Percentiles rank a stretch among this genome's conserved stretches.
Evolutionary conservation across 2,113 vertebrate species (phyloP).

Genomic region (Ciconia boyciana): DNA sequence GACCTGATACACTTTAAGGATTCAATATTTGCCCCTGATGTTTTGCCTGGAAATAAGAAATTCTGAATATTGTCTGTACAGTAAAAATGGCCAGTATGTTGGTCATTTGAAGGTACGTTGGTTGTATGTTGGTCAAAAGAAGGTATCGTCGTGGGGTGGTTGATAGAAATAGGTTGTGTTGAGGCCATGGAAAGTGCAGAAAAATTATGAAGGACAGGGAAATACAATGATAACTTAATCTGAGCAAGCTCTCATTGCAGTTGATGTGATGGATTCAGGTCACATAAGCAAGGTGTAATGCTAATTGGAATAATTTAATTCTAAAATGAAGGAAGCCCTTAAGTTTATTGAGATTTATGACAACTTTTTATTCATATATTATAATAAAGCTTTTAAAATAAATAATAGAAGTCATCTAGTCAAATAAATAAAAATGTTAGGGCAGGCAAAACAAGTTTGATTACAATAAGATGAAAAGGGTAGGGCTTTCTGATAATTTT

Average conservation of each 20-base stretch:
- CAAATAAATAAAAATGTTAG: background rate
- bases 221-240: slow-evolving; percentile 14
- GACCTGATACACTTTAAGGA: background rate
- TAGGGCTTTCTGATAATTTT: background rate
- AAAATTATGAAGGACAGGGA: background rate
- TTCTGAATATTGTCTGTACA: background rate
- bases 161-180: background rate
- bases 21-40: background rate
- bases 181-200: background rate
- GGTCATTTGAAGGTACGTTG: no score
- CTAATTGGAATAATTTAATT: background rate
- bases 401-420: background rate
- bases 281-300: slow-evolving; percentile 21
- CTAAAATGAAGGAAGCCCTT: background rate
- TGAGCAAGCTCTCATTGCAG: slow-evolving; percentile 27
- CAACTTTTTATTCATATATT: background rate
- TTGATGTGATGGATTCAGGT: background rate
- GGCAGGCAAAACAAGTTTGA: background rate
- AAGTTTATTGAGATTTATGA: slow-evolving; percentile 19
- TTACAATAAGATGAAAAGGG: background rate
- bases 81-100: background rate
- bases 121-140: background rate
- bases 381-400: background rate
- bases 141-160: background rate
- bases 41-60: background rate